Evolutionary conservation across 2,888 invertebrate species (phyloP).

Genomic region (Neoaliturus tenellus): DNA sequence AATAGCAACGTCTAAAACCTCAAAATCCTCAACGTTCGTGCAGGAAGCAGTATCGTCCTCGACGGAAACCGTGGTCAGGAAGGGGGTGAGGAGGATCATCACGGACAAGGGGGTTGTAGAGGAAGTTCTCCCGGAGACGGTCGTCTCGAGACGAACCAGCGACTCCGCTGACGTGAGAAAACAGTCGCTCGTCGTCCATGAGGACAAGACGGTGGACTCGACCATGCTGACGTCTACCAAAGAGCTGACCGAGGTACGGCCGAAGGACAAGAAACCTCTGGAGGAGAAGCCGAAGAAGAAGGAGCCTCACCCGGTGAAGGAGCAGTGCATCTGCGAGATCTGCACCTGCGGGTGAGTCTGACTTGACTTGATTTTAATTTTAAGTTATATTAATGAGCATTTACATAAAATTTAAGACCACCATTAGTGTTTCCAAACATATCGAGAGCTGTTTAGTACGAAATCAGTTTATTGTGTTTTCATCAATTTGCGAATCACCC

Average conservation of each 20-base stretch:
- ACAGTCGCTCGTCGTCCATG: slow-evolving; percentile 51
- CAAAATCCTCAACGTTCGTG: slow-evolving; percentile 25
- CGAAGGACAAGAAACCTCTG: background rate
- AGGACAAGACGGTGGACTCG: slow-evolving; percentile 20
- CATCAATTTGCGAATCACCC: too few relatives aligned
- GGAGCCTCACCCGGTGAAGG: slow-evolving; percentile 73
- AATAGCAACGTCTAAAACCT: slow-evolving; percentile 14
- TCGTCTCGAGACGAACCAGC: background rate
- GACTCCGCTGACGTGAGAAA: slow-evolving; percentile 46
- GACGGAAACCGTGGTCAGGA: slow-evolving; percentile 35
- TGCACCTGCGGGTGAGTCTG: slow-evolving; percentile 93
- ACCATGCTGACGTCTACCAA: slow-evolving; percentile 27
- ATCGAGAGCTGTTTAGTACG: too few relatives aligned
- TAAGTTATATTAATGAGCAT: too few relatives aligned
- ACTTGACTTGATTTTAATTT: too few relatives aligned
- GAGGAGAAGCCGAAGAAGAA: slow-evolving; percentile 45
- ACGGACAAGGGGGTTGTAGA: slow-evolving; percentile 38
- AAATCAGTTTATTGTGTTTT: too few relatives aligned
- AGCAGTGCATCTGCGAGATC: slow-evolving; percentile 92
- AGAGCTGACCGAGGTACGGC: background rate
- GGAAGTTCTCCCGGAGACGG: slow-evolving; percentile 20
- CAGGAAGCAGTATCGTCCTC: slow-evolving; percentile 47
- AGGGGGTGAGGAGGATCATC: slow-evolving; percentile 21
- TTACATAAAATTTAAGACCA: too few relatives aligned
- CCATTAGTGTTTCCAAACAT: too few relatives aligned